Evolutionary conservation across 2,888 invertebrate species (phyloP), one percentile per base, ranked within the genome.

Genomic region (Odontomyia ornata): DNA sequence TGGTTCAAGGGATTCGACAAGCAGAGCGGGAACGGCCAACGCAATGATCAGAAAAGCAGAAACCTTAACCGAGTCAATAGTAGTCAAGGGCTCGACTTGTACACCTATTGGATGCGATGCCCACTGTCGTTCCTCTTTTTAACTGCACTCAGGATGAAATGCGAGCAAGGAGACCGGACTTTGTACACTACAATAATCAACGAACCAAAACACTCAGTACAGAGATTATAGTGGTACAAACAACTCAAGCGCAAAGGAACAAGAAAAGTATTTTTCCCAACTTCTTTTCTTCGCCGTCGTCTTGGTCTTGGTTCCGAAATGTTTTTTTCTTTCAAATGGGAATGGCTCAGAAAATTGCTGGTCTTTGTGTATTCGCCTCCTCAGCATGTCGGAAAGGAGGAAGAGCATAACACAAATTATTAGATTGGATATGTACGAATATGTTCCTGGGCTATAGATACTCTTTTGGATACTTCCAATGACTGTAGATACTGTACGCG

Each of bases 171-270:
- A 60, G 73, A 57, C 73, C 73, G 21, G 73, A 57, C 25, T 57
- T 60, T 36, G 60, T 60, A 57, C 73, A 73, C 72, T 72, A 56
- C 56, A 72, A 73, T 30, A 60, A 52, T 27, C 43, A 73, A 30
- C 73, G 73, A 73, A 73, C 73, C 73, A 73, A 73, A 60, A 73
- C 73, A 60, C 60, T 73, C 52, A 13, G 69, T 47, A 69, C 43
- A 30, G 60, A 60, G 73, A 73, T 73, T 73, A 73, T 73, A 27
- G 72, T 60, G 73, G 60, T 60, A 73, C 73, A 73, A 73, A 73
- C 73, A 73, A 73, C 36, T 60, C 73, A 73, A 73, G 57, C 73
- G 73, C 57, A 73, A 73, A 73, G 21, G 60, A 73, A 73, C 60
- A 73, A 73, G 73, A 73, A 60, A 73, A 57, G 25, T 60, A 27